Evolutionary conservation across 1,140 invertebrate species (phyloP), one percentile per base, ranked within the genome.

Genomic region (Acyrthosiphon pisum): DNA sequence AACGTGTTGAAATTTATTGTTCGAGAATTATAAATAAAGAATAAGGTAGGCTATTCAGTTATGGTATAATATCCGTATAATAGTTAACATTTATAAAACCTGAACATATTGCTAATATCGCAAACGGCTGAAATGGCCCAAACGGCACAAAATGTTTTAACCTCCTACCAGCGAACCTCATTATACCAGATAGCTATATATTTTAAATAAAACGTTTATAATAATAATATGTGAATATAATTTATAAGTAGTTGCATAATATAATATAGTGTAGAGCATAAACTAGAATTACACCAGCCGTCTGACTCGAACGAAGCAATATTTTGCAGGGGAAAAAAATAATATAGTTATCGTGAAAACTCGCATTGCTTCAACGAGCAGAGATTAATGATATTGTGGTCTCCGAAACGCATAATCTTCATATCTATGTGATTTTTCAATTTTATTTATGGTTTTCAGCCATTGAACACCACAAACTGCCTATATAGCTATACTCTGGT

Each of bases 311-410:
- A 46, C 48, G 48, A 48, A 44, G 84, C 9, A 48, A 87, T 18
- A 30, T 87, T 87, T 30, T 76, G 0, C 6, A 44, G 30, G 26
- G 26, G 6, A 20, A n/a, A n/a, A 76, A 76, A n/a, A 76, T 76
- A 60, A 60, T 60, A n/a, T 4, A 88, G 86, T 50, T 50, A 30
- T n/a, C 48, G 46, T 1, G n/a, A 50, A 50, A 20, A 44, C 14
- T 30, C 0, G 1, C 6, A n/a, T 87, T n/a, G 84, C 44, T 0
- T 87, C n/a, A 30, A 3, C 48, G 4, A 35, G 14, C 48, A 8
- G 46, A 89, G 88, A 89, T 89, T 89, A 41, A 89, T 89, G 48
- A 53, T 18, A 23, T 87, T 46, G 44, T n/a, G n/a, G 46, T 50
- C 6, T 26, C 18, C 41, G 84, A 30, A n/a, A 87, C 86, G n/a